Percentiles rank a stretch among this genome's conserved stretches.
Evolutionary conservation across 2,888 invertebrate genomes (phyloP).

Genomic region (Papilio elwesi): DNA sequence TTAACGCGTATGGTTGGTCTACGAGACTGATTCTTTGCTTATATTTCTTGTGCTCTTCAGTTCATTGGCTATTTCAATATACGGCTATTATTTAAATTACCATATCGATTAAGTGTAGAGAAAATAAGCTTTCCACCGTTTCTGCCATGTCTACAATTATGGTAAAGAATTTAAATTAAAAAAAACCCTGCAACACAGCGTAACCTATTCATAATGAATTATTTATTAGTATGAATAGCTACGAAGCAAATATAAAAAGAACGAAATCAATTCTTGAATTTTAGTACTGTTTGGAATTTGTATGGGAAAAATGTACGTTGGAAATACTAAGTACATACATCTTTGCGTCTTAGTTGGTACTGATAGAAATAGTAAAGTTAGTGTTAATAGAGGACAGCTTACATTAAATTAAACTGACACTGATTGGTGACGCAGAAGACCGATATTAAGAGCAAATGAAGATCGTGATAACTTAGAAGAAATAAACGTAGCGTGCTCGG

Average conservation of each 20-base stretch:
- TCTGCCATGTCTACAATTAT: constrained; percentile 16
- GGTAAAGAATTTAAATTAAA: constrained; percentile 15
- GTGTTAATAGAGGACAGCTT: too few relatives aligned
- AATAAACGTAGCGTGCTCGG: too few relatives aligned
- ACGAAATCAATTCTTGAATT: neutral
- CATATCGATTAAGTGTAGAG: neutral
- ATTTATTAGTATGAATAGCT: constrained; percentile 17
- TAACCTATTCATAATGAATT: constrained; percentile 16
- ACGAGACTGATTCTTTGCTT: neutral
- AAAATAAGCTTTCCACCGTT: constrained; percentile 11
- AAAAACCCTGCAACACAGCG: neutral
- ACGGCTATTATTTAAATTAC: constrained; percentile 4
- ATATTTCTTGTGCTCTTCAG: neutral
- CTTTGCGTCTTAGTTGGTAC: too few relatives aligned
- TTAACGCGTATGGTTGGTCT: neutral
- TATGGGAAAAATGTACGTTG: too few relatives aligned
- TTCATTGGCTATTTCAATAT: neutral
- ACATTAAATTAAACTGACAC: too few relatives aligned
- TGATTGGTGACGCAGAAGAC: too few relatives aligned
- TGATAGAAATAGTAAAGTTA: too few relatives aligned
- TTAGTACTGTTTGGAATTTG: neutral
- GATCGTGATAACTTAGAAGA: too few relatives aligned
- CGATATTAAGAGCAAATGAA: too few relatives aligned
- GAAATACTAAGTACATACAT: too few relatives aligned
- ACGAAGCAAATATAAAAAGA: neutral